Evolutionary conservation across 2,888 invertebrate species (phyloP), one percentile per base, ranked within the genome.

Genomic region (Caprella mutica): DNA sequence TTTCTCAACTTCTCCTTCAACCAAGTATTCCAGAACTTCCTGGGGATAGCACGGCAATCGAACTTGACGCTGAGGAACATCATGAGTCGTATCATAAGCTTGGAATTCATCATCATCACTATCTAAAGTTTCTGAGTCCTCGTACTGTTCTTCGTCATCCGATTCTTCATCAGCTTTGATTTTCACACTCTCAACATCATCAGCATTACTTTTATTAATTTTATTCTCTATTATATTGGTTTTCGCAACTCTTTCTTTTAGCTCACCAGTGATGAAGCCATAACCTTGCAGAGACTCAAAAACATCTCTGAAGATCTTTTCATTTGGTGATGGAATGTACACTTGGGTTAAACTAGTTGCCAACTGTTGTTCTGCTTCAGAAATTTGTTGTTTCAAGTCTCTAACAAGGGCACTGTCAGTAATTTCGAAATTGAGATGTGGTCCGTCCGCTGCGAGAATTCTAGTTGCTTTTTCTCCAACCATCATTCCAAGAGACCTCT

Each of bases 101-200:
- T 52, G 39, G 33, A 58, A 64, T 27, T 64, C 64, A 52, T 60
- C 60, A 55, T 59, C 59, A 52, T 63, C 62, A 58, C 52, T 52
- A 26, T 61, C 61, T 3, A 58, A 42, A n/a, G 52, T 58, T 12
- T 39, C 46, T 26, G 19, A 23, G 26, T 43, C 30, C 5, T 44
- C 44, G 12, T 21, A 26, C 26, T 14, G 14, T 33, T 33, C 33
- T 33, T 33, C 33, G 8, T 33, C 48, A 12, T 48, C 48, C 9
- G 27, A 19, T n/a, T 46, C 55, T 24, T 19, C 35, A 24, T 48
- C 14, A 27, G 27, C 9, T 12, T 12, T 35, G 35, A 35, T 14
- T 35, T 35, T 12, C 14, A 12, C 17, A 4, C 17, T 3, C 19
- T 38, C 38, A 38, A 17, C 19, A 3, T 38, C 17, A 38, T 17